Evolutionary conservation across 2,797 vertebrate species (phyloP).

Genomic region (Coilia nasus): DNA sequence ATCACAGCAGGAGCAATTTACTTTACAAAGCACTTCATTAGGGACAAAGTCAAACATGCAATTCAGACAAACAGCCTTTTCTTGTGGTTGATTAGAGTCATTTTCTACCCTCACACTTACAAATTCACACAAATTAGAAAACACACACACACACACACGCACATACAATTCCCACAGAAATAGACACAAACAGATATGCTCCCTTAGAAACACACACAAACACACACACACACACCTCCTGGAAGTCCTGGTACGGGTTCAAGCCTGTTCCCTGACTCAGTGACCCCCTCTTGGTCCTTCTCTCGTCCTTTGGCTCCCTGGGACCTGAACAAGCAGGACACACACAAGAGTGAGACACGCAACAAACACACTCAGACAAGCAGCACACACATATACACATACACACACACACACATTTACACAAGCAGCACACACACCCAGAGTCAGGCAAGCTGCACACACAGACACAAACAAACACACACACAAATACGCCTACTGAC

Average conservation of each 20-base stretch:
- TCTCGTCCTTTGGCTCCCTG: slow-evolving; percentile 97
- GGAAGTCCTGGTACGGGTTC: slow-evolving; percentile 97
- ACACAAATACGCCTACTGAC: not conserved
- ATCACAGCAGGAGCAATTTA: not conserved
- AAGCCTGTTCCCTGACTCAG: slow-evolving; percentile 90
- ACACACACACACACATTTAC: not conserved
- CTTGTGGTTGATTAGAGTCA: not conserved
- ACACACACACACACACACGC: not conserved
- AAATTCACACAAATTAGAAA: not conserved
- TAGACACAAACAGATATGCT: not conserved
- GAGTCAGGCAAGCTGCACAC: slow-evolving; percentile 62
- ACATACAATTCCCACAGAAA: slow-evolving; percentile 1
- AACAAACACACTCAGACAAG: not conserved
- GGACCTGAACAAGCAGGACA: slow-evolving; percentile 75
- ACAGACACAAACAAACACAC: not conserved
- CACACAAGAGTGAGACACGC: not conserved
- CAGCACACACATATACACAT: too few species aligned
- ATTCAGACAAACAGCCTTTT: not conserved
- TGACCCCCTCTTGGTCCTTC: slow-evolving; percentile 88
- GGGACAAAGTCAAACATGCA: not conserved
- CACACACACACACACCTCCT: slow-evolving; percentile 79
- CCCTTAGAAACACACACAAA: not conserved
- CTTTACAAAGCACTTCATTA: not conserved
- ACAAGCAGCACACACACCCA: not conserved
- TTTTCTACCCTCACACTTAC: not conserved